Conservation (phyloP, 2,113 vertebrate species). For the Dissostichus mawsoni region DNA sequence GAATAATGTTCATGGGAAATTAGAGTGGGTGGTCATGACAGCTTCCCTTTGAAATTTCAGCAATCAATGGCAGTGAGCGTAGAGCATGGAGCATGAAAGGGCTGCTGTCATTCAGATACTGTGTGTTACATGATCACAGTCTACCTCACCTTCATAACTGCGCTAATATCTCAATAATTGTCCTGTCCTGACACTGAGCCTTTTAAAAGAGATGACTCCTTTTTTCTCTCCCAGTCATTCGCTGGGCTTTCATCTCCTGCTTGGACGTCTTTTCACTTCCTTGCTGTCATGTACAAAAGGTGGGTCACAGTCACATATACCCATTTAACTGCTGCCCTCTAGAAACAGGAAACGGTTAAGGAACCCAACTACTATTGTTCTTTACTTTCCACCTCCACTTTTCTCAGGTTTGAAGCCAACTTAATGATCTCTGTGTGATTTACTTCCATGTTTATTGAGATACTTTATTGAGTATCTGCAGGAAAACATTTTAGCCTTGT, state of each 20-base stretch:
- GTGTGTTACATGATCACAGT: not conserved
- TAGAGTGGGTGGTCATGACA: conserved; percentile 1
- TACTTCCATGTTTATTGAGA: too few species aligned
- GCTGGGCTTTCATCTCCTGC: not conserved
- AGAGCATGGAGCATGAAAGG: not conserved
- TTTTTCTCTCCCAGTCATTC: not conserved
- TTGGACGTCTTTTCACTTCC: not conserved
- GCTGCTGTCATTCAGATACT: conserved; percentile 3
- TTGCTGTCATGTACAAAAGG: not conserved
- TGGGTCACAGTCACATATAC: not conserved
- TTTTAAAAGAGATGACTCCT: not conserved
- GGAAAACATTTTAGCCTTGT: too few species aligned
- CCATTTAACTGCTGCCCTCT: too few species aligned
- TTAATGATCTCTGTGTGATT: too few species aligned
- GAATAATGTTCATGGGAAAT: not conserved
- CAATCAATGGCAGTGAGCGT: not conserved
- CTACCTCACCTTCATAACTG: not conserved
- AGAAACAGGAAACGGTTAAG: too few species aligned
- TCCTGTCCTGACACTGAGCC: not conserved
- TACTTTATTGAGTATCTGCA: too few species aligned
- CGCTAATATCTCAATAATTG: not conserved
- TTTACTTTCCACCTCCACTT: too few species aligned
- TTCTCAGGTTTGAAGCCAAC: too few species aligned
- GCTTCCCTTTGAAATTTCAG: not conserved
- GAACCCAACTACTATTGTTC: too few species aligned